Base-by-base conservation (phyloP, 2,888 invertebrate species). In the Leptopilina myrica region DNA sequence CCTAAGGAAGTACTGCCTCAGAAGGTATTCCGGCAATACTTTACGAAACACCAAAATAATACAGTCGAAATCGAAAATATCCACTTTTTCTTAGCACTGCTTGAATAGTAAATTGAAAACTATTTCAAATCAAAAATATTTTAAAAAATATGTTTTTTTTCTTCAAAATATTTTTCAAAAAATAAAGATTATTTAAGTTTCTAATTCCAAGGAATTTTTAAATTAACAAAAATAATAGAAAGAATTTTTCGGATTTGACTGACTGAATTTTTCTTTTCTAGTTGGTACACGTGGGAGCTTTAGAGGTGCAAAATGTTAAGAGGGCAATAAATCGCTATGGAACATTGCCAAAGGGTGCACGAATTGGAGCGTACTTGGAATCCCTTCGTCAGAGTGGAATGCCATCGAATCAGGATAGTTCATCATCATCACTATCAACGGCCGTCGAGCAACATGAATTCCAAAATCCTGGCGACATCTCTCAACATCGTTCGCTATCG, bases 321-420 rank as follows among this genome's bases (percentile, higher is more conserved):
- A 95, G 97, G 85, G 98, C 98, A 67, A 97, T 97, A 84, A 98
- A 97, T 92, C 95, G 98, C 43, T 99, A 98, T 91, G 99, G 99
- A 20, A 99, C 99, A 11, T 93, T 99, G 88, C 99, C 99, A 0
- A 99, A 99, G 92, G 98, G 97, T 73, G 98, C 98, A 11, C 94
- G 99, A 84, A 99, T 99, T 87, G 98, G 98, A 49, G 99, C 98
- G 7, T 99, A 98, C 92, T 93, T 99, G 78, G 98, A 99, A 92
- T 98, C 98, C 6, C 93, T 99, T 88, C 94, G 97, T 66, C 96
- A 97, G 89, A 96, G 96, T 89, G 96, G 95, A 75, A 92, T 93
- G 87, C 92, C 94, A 80, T 92, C 93, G 1, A 91, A 90, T 83
- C 92, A 92, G 77, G 92, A 76, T 86, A 78, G 73, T 85, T 12